These are phyloP conservation scores for Sturnira hondurensis DNA, from an alignment of 2,113 vertebrate species.

Conservation along the genomic window DNA sequence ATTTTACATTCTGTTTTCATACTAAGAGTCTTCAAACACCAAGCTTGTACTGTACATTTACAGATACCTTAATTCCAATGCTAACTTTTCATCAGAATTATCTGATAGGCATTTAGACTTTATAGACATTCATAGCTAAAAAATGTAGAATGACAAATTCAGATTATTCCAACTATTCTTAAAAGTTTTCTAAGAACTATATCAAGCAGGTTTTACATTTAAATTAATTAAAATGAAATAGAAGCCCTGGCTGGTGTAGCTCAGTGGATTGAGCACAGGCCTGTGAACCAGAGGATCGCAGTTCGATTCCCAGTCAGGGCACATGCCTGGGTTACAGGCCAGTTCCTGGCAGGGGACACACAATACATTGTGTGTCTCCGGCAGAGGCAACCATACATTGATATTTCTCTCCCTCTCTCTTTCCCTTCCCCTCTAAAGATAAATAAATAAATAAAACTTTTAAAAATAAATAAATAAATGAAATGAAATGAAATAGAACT, in stretches of 20 bases:
- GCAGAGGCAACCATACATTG: no score
- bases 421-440: no score
- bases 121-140: background rate
- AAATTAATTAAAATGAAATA: background rate
- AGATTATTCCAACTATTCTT: background rate
- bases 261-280: no score
- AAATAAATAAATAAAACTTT: no score
- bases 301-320: no score
- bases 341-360: no score
- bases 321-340: no score
- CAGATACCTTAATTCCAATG: background rate
- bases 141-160: background rate
- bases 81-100: slow-evolving; percentile 24
- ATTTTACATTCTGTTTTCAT: background rate
- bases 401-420: no score
- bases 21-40: background rate
- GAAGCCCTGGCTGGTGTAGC: no score
- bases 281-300: no score
- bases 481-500: background rate
- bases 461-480: no score
- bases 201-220: background rate
- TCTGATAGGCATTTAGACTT: background rate
- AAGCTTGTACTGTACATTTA: background rate
- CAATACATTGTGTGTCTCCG: no score
- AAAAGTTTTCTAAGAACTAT: background rate